Base-by-base conservation (phyloP, 2,797 vertebrate genomes). In the Antennarius maculatus region DNA sequence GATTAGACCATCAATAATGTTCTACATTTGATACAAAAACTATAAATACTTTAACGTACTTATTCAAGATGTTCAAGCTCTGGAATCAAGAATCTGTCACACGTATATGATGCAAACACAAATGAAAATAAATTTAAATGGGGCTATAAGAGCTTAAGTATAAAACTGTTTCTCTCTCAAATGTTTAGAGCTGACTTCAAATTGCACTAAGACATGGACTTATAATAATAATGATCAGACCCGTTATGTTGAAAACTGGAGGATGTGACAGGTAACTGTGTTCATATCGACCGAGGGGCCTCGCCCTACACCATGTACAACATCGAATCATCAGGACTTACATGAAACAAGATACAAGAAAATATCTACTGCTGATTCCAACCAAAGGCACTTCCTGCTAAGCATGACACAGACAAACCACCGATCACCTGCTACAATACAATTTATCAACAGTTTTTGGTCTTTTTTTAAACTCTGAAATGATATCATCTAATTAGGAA, bases 351-450 rank as follows among this genome's bases (percentile, higher is more conserved):
- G 71, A 55, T 42, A 11, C 37, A 39, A 68, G 56, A 76, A 46
- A 66, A 74, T 29, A 53, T 82, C 58, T 56, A 61, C 73, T 68
- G 71, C 54, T 60, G 77, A 79, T 79, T 69, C 91, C 92, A 91
- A 94, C 92, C 92, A 94, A 97, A 98, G 97, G 97, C 96, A 98
- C 96, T 96, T 96, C 93, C 94, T 93, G 94, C 93, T 91, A 93
- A 93, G 92, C 93, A 95, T 92, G 72, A 82, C 71, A 76, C 69
- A 92, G 93, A 92, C 91, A 90, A 92, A 74, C 74, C 61, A 61
- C 66, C 61, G 28, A 60, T 75, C 77, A 71, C 61, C 70, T 81
- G 79, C 82, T 84, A 80, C 76, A 72, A 74, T 73, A 65, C 56
- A 74, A 65, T 62, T 64, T 52, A 54, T 51, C 17, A 10, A 61